Conservation (phyloP, 2,113 vertebrate genomes). For the Crotophaga sulcirostris region DNA sequence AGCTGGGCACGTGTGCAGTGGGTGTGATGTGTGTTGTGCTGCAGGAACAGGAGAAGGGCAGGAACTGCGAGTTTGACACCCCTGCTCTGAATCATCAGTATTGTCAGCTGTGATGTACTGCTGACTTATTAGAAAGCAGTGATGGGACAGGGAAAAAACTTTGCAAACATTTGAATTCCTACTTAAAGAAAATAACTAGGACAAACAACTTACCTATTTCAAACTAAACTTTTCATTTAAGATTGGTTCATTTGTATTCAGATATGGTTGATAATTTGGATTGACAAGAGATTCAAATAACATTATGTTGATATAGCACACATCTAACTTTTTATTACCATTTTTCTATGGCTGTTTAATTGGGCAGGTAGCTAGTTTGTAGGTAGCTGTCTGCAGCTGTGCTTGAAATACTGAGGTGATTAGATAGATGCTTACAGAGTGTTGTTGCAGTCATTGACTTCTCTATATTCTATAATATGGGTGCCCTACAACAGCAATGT, state of each 20-base stretch:
- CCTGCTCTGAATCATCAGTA: background rate
- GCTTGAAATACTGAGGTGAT: background rate
- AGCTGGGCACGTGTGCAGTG: too few relatives aligned
- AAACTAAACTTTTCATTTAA: background rate
- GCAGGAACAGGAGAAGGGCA: too few relatives aligned
- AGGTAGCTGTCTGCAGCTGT: background rate
- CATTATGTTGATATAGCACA: background rate
- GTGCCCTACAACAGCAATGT: background rate
- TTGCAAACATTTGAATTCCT: background rate
- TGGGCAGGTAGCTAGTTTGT: background rate
- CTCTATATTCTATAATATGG: background rate
- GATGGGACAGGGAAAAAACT: background rate
- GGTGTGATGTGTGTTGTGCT: too few relatives aligned
- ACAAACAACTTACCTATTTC: background rate
- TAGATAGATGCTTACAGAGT: background rate
- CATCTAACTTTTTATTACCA: background rate
- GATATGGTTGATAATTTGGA: background rate
- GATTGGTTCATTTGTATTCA: background rate
- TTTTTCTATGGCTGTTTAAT: background rate
- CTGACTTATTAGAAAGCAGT: background rate
- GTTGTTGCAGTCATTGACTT: background rate
- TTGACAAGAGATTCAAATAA: background rate
- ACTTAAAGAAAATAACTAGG: background rate
- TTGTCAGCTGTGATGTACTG: background rate
- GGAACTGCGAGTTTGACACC: too few relatives aligned